These are phyloP conservation scores for Drosophila prostipennis DNA, from an alignment of 2,888 invertebrate genomes.

Conservation along the genomic window DNA sequence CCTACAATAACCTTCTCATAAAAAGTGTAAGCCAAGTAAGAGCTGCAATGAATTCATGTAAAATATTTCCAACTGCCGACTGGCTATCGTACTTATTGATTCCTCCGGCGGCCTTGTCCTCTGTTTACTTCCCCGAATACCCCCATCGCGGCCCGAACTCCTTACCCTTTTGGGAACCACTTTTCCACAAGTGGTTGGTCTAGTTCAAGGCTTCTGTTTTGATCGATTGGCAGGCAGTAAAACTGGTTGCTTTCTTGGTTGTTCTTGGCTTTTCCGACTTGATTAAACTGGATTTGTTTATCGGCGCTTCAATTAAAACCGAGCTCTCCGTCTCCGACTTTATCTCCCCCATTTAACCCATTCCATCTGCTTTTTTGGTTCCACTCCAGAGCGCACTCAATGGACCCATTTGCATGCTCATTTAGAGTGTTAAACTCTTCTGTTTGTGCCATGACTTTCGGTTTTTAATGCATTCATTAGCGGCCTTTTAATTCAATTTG, in stretches of 20 bases:
- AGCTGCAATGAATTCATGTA: neutral
- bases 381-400: constrained; percentile 53
- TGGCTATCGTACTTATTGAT: constrained; percentile 30
- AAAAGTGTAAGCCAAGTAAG: neutral
- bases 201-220: constrained; percentile 55
- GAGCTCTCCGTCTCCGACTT: constrained; percentile 6
- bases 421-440: constrained; percentile 49
- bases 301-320: constrained; percentile 55
- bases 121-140: constrained; percentile 1
- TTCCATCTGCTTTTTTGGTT: constrained; percentile 31
- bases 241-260: constrained; percentile 49
- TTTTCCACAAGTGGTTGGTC: constrained; percentile 35
- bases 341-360: constrained; percentile 2
- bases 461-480: constrained; percentile 39
- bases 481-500: constrained; percentile 14
- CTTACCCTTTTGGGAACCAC: constrained; percentile 2
- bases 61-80: neutral
- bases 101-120: constrained; percentile 32
- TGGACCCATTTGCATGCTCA: constrained; percentile 47
- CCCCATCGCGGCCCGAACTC: neutral
- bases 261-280: constrained; percentile 36
- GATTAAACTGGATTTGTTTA: constrained; percentile 49
- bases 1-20: neutral
- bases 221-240: constrained; percentile 28
- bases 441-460: constrained; percentile 34